Evolutionary conservation across 2,113 vertebrate genomes (phyloP), one percentile per base, ranked within the genome.

Genomic region (Elaphurus davidianus): DNA sequence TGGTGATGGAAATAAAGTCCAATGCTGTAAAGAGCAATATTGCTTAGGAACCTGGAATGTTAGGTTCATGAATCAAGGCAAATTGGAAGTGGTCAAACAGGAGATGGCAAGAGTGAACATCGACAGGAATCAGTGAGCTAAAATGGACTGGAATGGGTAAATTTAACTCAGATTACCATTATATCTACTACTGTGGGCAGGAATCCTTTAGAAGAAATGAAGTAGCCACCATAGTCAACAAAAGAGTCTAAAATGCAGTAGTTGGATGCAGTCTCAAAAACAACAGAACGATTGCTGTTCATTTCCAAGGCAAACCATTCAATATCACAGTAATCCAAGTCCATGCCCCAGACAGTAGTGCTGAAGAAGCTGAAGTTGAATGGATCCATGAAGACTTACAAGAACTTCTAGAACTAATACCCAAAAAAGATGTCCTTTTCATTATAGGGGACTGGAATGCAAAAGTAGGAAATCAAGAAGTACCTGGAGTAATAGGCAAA

Each of bases 261-360:
- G 4, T 67, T 67, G 33, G 62, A 5, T 67, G 0, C 33, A 67
- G 5, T 9, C 62, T 67, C 33, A 19, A n/a, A 67, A 67, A n/a
- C 0, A 1, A n/a, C 7, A 67, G 33, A n/a, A 67, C 19, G 62
- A 67, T 67, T 7, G 0, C 62, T 67, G 7, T 67, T 67, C 33
- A n/a, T 67, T 19, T 67, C 33, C 33, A 67, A 67, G 33, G 62
- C 33, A 67, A 67, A 10, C 33, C 62, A n/a, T 19, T 67, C 16
- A n/a, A 10, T 10, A 4, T 67, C 7, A 67, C 7, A 19, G 16
- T 67, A n/a, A 67, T 67, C 62, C 62, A 67, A 67, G 4, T n/a
- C 33, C n/a, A 10, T 10, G 16, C 33, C 16, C 62, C 16, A n/a
- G 15, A 16, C 33, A 67, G 16, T 67, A 67, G 10, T 67, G 33